A percentile compares a stretch with the other conserved stretches of the same genome.
Evolutionary conservation across 2,888 invertebrate species (phyloP).

Genomic region (Stenodera caucasica): DNA sequence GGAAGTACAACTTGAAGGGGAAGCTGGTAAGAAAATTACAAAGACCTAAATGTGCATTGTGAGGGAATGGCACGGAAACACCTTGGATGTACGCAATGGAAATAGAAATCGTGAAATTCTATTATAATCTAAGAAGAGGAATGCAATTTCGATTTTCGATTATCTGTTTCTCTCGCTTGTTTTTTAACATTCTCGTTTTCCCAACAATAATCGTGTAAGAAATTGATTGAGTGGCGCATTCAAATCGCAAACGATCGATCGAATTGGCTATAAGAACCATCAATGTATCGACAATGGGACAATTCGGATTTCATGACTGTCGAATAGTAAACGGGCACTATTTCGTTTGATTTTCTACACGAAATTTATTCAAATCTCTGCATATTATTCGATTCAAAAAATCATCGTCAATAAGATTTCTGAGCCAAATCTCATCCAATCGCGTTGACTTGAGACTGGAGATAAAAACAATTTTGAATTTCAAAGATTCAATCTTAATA

Average conservation of each 20-base stretch:
- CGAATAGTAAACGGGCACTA: too few species aligned
- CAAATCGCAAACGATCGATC: neutral
- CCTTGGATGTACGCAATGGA: neutral
- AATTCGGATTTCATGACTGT: neutral
- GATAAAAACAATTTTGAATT: too few species aligned
- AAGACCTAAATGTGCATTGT: neutral
- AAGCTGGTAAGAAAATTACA: slow-evolving; percentile 3
- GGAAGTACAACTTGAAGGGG: slow-evolving; percentile 1
- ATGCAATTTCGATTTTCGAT: slow-evolving; percentile 6
- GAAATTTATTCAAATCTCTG: too few species aligned
- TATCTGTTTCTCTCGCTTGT: neutral
- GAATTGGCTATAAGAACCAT: neutral
- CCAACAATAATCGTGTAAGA: neutral
- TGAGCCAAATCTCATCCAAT: too few species aligned
- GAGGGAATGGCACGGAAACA: neutral
- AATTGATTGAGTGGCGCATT: slow-evolving; percentile 11
- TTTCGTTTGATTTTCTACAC: too few species aligned
- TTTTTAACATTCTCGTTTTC: neutral
- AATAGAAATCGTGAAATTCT: slow-evolving; percentile 1
- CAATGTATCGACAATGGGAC: neutral
- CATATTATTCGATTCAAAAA: too few species aligned
- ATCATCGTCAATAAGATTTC: too few species aligned
- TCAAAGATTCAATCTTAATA: too few species aligned
- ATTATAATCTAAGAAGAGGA: slow-evolving; percentile 1
- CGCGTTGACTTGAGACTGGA: too few species aligned